Evolutionary conservation across 1,140 invertebrate genomes (phyloP).

Genomic region (Zaprionus vittiger): DNA sequence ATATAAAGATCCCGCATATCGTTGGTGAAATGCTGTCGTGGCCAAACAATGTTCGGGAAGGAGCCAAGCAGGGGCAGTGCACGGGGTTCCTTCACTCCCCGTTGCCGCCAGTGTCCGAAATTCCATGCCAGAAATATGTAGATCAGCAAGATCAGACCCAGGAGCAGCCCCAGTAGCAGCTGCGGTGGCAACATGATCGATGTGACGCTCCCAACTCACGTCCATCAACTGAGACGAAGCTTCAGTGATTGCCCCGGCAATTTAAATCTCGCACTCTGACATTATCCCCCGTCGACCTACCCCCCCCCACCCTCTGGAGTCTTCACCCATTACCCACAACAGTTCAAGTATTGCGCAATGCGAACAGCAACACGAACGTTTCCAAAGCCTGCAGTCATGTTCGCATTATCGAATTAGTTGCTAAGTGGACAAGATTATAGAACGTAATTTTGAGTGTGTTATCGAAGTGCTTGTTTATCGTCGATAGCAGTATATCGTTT

Average conservation of each 20-base stretch:
- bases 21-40: conserved; percentile 65
- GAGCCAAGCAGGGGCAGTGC: conserved; percentile 75
- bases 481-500: neutral
- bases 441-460: neutral
- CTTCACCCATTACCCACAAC: neutral
- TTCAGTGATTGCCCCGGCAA: conserved; percentile 1
- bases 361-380: conserved; percentile 19
- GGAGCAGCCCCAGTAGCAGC: conserved; percentile 35
- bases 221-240: conserved; percentile 15
- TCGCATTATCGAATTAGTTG: conserved; percentile 40
- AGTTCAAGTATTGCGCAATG: conserved; percentile 4
- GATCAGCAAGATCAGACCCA: conserved; percentile 29
- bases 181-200: conserved; percentile 43
- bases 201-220: neutral
- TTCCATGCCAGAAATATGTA: conserved; percentile 82
- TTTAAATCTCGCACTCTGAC: neutral
- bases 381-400: neutral
- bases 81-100: conserved; percentile 68
- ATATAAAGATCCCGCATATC: conserved; percentile 78
- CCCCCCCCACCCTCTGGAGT: neutral
- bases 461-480: neutral
- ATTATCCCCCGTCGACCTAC: neutral
- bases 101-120: conserved; percentile 81
- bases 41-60: conserved; percentile 84
- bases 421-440: conserved; percentile 10